Base-by-base conservation (phyloP, 2,797 vertebrate species). In the Lacerta agilis region DNA sequence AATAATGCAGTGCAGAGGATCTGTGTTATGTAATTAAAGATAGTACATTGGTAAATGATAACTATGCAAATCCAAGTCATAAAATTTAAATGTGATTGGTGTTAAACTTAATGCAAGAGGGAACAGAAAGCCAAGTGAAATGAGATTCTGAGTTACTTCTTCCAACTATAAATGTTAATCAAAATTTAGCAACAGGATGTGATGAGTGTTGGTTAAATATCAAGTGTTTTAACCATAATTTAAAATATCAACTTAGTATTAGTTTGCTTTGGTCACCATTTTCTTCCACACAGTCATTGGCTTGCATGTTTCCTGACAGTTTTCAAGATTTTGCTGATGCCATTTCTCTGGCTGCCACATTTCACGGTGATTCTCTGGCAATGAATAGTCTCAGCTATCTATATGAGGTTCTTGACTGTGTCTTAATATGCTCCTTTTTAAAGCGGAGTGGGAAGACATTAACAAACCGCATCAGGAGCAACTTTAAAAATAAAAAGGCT, bases 1-100 rank as follows among this genome's bases (percentile, higher is more conserved):
- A 94, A 95, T 95, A 94, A 95, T 93, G 87, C 88, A 93, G 92
- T 75, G 89, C 93, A 92, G 91, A 93, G 88, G 72, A 89, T 91
- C 1, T 90, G 94, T 91, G 89, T 95, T 95, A 94, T 95, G 89
- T 94, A 95, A 95, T 96, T 95, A 96, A 96, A 95, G 95, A 95
- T 93, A 95, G 94, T 91, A 92, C 94, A 94, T 95, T 95, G 92
- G 94, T 94, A 94, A 94, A 94, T 95, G 93, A 96, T 95, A 86
- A 94, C 94, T 95, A 87, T 95, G 93, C 90, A 95, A 95, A 96
- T 94, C 93, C 94, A 95, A 94, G 94, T 95, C 94, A 94, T 71
- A 91, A 93, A 95, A 94, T 95, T 93, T 94, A 94, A 95, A 96
- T 94, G 91, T 94, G 89, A 78, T 77, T 7, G 23, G 80, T 92